Evolutionary conservation across 2,113 vertebrate species (phyloP).

Genomic region (Onychostoma macrolepis): DNA sequence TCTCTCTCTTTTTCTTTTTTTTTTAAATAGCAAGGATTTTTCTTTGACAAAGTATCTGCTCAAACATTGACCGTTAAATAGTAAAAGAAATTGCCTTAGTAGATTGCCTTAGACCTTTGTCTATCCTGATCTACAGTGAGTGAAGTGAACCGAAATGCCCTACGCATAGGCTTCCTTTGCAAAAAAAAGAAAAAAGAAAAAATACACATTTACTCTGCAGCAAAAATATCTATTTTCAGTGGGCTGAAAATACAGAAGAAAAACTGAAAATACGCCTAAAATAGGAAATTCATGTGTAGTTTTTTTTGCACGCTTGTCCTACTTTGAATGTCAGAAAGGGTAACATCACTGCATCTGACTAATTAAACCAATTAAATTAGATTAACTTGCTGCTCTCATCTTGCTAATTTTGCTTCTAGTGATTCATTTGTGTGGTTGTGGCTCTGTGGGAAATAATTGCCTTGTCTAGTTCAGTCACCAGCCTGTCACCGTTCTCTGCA

Average conservation of each 20-base stretch:
- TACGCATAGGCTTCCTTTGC: not conserved
- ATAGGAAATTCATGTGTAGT: not conserved
- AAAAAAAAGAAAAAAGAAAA: not conserved
- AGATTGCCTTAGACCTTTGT: not conserved
- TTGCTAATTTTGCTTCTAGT: not conserved
- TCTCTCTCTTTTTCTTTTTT: not conserved
- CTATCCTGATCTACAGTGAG: not conserved
- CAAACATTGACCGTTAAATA: not conserved
- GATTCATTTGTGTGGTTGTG: not conserved
- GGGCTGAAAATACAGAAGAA: not conserved
- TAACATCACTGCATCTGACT: not conserved
- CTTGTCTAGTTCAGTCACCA: constrained; percentile 39
- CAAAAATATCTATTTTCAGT: not conserved
- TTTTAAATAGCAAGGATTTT: not conserved
- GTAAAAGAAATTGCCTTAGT: not conserved
- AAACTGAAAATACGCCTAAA: not conserved
- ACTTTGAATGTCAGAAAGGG: constrained; percentile 23
- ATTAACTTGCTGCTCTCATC: constrained; percentile 7
- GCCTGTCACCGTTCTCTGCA: not conserved
- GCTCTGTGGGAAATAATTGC: constrained; percentile 34
- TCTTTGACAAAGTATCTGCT: not conserved
- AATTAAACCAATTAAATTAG: constrained; percentile 11
- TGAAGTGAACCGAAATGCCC: not conserved
- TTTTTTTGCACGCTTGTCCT: constrained; percentile 8
- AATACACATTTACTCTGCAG: not conserved